Evolutionary conservation across 1,140 invertebrate genomes (phyloP).

Genomic region (Drosophila carrolli): DNA sequence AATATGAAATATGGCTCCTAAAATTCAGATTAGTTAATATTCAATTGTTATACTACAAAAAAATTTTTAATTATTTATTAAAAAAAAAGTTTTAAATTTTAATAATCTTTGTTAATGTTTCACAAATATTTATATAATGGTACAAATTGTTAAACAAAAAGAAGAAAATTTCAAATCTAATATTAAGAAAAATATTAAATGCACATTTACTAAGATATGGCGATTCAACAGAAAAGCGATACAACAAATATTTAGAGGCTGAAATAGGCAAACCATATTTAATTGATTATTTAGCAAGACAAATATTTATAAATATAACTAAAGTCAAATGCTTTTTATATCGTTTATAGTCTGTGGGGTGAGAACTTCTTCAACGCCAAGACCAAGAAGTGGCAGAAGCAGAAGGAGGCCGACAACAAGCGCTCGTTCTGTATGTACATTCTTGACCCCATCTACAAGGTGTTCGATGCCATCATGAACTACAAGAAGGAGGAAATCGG

Average conservation of each 20-base stretch:
- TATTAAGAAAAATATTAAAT: background rate
- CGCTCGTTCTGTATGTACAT: conserved; percentile 99
- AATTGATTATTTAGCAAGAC: too few species aligned
- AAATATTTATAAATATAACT: background rate
- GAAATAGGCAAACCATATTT: background rate
- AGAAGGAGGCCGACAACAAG: conserved; percentile 95
- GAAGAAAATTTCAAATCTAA: too few species aligned
- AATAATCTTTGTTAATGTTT: too few species aligned
- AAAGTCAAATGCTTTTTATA: background rate
- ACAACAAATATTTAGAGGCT: background rate
- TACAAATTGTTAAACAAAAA: background rate
- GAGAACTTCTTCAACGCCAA: conserved; percentile 99
- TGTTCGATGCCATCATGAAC: conserved; percentile 99
- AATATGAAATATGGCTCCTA: too few species aligned
- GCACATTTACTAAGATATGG: background rate
- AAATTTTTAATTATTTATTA: too few species aligned
- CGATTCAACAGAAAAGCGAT: background rate
- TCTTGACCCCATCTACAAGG: conserved; percentile 99
- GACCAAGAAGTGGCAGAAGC: conserved; percentile 99
- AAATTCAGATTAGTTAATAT: too few species aligned
- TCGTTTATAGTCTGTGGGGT: conserved; percentile 90
- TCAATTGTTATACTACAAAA: too few species aligned
- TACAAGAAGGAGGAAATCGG: conserved; percentile 98
- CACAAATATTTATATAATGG: background rate
- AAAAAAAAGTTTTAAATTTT: too few species aligned